These are phyloP conservation scores for Priocnemis perturbator DNA, from an alignment of 2,888 invertebrate genomes.

Conservation along the genomic window DNA sequence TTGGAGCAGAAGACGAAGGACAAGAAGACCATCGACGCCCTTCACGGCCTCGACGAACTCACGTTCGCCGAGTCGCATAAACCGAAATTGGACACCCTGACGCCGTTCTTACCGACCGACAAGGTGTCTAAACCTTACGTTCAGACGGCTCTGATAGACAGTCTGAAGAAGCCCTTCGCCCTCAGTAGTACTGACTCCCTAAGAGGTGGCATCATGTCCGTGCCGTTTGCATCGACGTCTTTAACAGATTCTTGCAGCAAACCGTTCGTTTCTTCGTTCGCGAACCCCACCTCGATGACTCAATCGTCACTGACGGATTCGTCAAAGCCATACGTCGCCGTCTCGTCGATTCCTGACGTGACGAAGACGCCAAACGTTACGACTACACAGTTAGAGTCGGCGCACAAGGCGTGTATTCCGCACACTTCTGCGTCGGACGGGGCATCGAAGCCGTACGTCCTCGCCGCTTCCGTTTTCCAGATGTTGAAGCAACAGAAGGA, in stretches of 20 bases:
- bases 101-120: slow-evolving; percentile 44
- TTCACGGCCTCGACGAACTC: slow-evolving; percentile 57
- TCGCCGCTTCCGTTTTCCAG: slow-evolving; percentile 58
- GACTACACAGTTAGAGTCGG: slow-evolving; percentile 23
- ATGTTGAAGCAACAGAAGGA: slow-evolving; percentile 55
- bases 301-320: slow-evolving; percentile 38
- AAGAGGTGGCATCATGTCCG: slow-evolving; percentile 32
- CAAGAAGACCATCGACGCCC: slow-evolving; percentile 43
- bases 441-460: slow-evolving; percentile 55
- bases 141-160: slow-evolving; percentile 61
- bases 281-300: slow-evolving; percentile 35
- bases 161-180: slow-evolving; percentile 46
- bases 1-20: slow-evolving; percentile 62
- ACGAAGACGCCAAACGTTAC: slow-evolving; percentile 33
- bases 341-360: slow-evolving; percentile 59
- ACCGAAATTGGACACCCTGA: slow-evolving; percentile 38
- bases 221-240: slow-evolving; percentile 42
- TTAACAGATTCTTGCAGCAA: slow-evolving; percentile 53
- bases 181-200: slow-evolving; percentile 20
- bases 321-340: slow-evolving; percentile 62
- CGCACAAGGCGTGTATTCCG: slow-evolving; percentile 25
- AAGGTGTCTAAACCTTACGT: slow-evolving; percentile 62
- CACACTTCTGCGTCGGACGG: slow-evolving; percentile 17
- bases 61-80: slow-evolving; percentile 53
- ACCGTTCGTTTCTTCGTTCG: slow-evolving; percentile 54